These are phyloP conservation scores for Macaca nemestrina DNA, from an alignment of 2,113 vertebrate genomes.

Conservation along the genomic window DNA sequence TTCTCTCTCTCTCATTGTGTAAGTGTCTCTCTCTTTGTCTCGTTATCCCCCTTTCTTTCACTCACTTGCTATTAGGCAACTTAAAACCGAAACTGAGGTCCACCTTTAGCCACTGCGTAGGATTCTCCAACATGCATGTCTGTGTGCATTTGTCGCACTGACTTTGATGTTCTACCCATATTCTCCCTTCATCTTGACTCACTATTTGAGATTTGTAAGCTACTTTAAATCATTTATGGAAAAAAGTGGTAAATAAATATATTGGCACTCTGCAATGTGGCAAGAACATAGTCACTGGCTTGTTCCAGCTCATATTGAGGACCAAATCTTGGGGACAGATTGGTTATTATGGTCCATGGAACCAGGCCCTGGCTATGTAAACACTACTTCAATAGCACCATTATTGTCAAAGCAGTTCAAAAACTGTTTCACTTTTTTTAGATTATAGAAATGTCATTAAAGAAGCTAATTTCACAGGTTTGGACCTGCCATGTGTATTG, in stretches of 20 bases:
- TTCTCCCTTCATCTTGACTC: background rate
- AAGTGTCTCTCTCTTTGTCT: too few relatives aligned
- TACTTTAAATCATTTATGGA: background rate
- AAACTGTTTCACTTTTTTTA: constrained; percentile 25
- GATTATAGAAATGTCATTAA: constrained; percentile 31
- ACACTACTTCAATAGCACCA: background rate
- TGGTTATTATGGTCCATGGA: background rate
- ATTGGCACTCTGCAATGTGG: background rate
- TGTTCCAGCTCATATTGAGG: background rate
- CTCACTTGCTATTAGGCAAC: background rate
- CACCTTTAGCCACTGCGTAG: background rate
- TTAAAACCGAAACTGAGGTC: background rate
- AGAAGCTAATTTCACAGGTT: constrained; percentile 25
- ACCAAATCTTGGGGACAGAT: background rate
- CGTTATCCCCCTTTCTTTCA: background rate
- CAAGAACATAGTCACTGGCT: background rate
- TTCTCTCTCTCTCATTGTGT: background rate
- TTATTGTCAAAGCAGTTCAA: constrained; percentile 35
- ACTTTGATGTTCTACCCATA: background rate
- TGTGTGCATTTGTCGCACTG: background rate
- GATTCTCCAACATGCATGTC: rapidly evolving
- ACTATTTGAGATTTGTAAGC: background rate
- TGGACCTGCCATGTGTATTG: background rate
- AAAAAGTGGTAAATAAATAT: background rate
- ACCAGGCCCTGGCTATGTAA: background rate